Conservation (phyloP, 2,888 invertebrate genomes). For the Drosophila prostipennis region DNA sequence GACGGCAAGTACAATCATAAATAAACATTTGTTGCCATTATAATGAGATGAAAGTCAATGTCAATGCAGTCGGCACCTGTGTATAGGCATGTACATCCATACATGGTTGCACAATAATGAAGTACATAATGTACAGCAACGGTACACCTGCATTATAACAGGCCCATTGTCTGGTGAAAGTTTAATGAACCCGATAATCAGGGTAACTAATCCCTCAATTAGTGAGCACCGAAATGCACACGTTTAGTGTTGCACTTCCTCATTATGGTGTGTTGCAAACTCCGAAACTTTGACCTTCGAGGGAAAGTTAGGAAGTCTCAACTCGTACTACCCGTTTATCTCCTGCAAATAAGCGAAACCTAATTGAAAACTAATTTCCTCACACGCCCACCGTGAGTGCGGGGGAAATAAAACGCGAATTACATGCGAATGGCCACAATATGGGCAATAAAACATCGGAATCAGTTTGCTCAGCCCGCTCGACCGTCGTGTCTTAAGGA, state of each 20-base stretch:
- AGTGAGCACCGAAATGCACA: slow-evolving; percentile 7
- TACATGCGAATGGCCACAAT: slow-evolving; percentile 62
- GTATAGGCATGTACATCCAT: background rate
- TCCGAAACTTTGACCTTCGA: background rate
- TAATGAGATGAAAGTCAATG: slow-evolving; percentile 81
- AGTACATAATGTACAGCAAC: slow-evolving; percentile 32
- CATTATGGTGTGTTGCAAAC: slow-evolving; percentile 8
- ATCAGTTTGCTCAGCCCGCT: slow-evolving; percentile 72
- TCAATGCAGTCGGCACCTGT: slow-evolving; percentile 52
- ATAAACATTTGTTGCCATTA: slow-evolving; percentile 70
- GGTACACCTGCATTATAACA: slow-evolving; percentile 21
- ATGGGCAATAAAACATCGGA: slow-evolving; percentile 73
- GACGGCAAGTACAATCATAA: slow-evolving; percentile 59
- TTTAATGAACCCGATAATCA: slow-evolving; percentile 67
- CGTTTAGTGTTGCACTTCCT: background rate
- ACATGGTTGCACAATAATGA: slow-evolving; percentile 24
- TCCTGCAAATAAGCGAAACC: slow-evolving; percentile 40
- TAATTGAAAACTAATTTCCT: slow-evolving; percentile 73
- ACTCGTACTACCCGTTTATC: background rate
- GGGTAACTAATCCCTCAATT: slow-evolving; percentile 57
- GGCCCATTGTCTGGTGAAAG: slow-evolving; percentile 47
- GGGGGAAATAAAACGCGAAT: slow-evolving; percentile 61
- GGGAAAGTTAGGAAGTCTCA: slow-evolving; percentile 1
- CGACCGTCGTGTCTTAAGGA: slow-evolving; percentile 55
- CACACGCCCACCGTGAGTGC: slow-evolving; percentile 34